phyloP scores from a whole-genome alignment of 2,797 vertebrate genomes.

The Ptychobarbus kaznakovi region DNA sequence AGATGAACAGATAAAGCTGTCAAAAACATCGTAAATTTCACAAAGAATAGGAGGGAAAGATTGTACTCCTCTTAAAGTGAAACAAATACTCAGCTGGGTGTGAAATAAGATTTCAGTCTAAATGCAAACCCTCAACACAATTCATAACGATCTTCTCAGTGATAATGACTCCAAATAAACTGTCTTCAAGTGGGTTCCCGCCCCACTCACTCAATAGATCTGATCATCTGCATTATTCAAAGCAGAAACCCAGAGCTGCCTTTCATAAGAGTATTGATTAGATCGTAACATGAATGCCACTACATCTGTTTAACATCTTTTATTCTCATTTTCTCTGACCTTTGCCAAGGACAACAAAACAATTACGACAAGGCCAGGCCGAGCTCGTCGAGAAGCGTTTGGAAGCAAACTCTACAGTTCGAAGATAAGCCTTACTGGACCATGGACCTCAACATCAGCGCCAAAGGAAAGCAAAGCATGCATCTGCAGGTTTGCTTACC shows the following conservation, averaged over 20 bases:
- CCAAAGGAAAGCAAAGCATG: background rate
- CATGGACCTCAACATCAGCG: constrained; percentile 28
- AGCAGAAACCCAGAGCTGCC: constrained; percentile 39
- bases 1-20: constrained; percentile 6
- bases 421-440: constrained; percentile 26
- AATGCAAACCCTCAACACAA: background rate
- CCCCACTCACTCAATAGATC: constrained; percentile 30
- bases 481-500: constrained; percentile 15
- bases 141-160: background rate
- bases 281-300: constrained; percentile 27
- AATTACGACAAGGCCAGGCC: constrained; percentile 7
- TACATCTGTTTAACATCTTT: constrained; percentile 36
- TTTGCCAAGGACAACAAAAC: constrained; percentile 5
- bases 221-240: constrained; percentile 50
- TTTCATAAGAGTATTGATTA: constrained; percentile 44
- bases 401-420: background rate
- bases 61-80: background rate
- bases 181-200: background rate
- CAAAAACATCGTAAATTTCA: background rate
- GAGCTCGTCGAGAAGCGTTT: background rate
- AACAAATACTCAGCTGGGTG: background rate
- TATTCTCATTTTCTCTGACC: constrained; percentile 29
- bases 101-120: background rate
- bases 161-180: constrained; percentile 21
- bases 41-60: background rate